Percentiles rank a stretch among this genome's conserved stretches.
Conservation (phyloP, 30 jellyfish, hydroid and myxozoan species). For the Phacellophora camtschatica region DNA sequence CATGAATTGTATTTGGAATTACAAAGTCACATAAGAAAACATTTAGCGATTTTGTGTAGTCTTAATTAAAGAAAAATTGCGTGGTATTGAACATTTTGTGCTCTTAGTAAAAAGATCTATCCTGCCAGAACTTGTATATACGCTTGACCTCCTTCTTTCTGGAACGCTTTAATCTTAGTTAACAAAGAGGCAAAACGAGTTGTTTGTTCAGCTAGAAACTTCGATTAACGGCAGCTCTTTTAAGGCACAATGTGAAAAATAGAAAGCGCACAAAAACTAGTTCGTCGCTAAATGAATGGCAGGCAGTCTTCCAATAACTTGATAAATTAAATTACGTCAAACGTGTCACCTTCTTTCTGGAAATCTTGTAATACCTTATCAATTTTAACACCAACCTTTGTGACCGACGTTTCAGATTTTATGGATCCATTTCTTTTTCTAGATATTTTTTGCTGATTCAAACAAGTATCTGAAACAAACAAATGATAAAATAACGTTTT, state of each 20-base stretch:
- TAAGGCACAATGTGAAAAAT: too few relatives aligned
- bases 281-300: too few relatives aligned
- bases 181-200: too few relatives aligned
- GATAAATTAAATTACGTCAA: too few relatives aligned
- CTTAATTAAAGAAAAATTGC: neutral
- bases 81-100: neutral
- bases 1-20: neutral
- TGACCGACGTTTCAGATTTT: neutral
- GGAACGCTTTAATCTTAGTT: too few relatives aligned
- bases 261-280: too few relatives aligned
- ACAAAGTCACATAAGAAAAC: neutral
- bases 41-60: neutral
- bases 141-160: too few relatives aligned
- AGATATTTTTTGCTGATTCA: neutral
- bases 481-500: neutral
- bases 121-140: too few relatives aligned
- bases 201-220: too few relatives aligned
- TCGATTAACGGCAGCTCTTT: too few relatives aligned
- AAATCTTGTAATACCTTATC: neutral
- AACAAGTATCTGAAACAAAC: conserved; percentile 39
- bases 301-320: too few relatives aligned
- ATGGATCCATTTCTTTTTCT: neutral
- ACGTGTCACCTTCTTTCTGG: too few relatives aligned
- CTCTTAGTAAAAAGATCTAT: neutral
- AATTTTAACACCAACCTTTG: neutral